Evolutionary conservation across 1,140 invertebrate species (phyloP), one percentile per base, ranked within the genome.

Genomic region (Lordiphosa mommai): DNA sequence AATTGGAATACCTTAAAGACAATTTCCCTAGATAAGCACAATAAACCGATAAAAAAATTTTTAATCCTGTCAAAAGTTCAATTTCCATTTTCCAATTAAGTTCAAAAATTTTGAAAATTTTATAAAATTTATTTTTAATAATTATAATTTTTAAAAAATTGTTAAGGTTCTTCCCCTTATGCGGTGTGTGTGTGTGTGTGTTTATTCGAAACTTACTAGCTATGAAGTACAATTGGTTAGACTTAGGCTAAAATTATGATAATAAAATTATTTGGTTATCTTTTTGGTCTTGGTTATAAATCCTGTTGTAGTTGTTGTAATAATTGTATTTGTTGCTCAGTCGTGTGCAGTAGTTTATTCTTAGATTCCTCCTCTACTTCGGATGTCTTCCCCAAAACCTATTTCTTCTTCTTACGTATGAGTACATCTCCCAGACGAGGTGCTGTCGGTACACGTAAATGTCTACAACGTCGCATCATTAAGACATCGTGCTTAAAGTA

Each of bases 401-500:
- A 77, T 72, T 84, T 79, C 73, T 82, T 82, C 40, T 61, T 64
- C 43, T 84, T 84, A 13, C 77, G 79, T 38, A 79, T 85, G 5
- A 85, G 57, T 5, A 82, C 80, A 71, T 88, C 86, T 9, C 86
- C 86, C 12, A 82, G 66, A 20, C 86, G 74, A 9, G 86, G 86
- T 20, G 86, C 80, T 36, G 80, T 88, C 1, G 86, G 86, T 14
- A 88, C 86, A 37, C 85, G 66, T 49, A 88, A 66, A 40, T 88
- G 86, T 48, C 92, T 91, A 90, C 94, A 95, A 47, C 93, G 92
- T 48, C 93, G 91, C 52, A 94, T 92, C 44, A 94, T 88, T 20
- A 88, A 52, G 12, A 89, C 72, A 66, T 94, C 93, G 64, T 94
- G 94, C 72, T 94, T 94, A 52, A 94, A 91, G 86, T 95, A 95